Conservation (phyloP, 2,888 invertebrate species). For the Drosophila nr. perissopoda region DNA sequence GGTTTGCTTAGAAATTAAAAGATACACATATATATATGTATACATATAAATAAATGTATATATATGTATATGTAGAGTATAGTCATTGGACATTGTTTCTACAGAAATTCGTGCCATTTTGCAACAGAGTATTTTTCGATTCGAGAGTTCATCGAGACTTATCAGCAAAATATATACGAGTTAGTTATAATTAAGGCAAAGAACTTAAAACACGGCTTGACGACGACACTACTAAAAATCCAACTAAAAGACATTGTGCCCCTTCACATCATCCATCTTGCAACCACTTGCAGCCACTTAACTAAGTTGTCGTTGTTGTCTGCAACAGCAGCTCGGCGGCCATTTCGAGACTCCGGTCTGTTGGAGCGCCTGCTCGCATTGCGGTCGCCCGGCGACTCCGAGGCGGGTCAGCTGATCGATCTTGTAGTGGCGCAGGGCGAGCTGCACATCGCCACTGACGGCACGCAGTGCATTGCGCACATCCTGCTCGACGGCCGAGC, state of each 20-base stretch:
- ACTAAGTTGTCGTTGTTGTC: slow-evolving; percentile 53
- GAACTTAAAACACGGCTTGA: slow-evolving; percentile 17
- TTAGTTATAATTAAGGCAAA: slow-evolving; percentile 4
- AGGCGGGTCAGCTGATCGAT: slow-evolving; percentile 90
- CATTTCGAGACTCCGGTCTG: slow-evolving; percentile 91
- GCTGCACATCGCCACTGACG: slow-evolving; percentile 89
- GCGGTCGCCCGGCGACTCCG: slow-evolving; percentile 89
- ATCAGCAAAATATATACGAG: slow-evolving; percentile 3
- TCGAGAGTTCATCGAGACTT: slow-evolving; percentile 49
- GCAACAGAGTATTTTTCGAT: slow-evolving; percentile 64
- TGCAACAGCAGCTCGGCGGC: slow-evolving; percentile 88
- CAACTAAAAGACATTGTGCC: slow-evolving; percentile 40
- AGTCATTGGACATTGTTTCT: slow-evolving; percentile 53
- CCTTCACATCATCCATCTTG: not conserved
- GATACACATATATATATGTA: slow-evolving; percentile 20
- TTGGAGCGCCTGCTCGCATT: slow-evolving; percentile 90
- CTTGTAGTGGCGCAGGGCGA: slow-evolving; percentile 90
- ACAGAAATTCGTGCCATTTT: slow-evolving; percentile 45
- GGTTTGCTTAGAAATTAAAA: slow-evolving; percentile 48
- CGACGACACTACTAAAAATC: slow-evolving; percentile 17
- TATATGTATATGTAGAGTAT: slow-evolving; percentile 16
- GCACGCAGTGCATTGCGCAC: slow-evolving; percentile 87
- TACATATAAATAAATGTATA: slow-evolving; percentile 15
- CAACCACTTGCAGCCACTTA: not conserved
- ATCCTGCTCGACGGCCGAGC: slow-evolving; percentile 87